Conservation (phyloP, 2,888 invertebrate species). For the Lymantria monacha region DNA sequence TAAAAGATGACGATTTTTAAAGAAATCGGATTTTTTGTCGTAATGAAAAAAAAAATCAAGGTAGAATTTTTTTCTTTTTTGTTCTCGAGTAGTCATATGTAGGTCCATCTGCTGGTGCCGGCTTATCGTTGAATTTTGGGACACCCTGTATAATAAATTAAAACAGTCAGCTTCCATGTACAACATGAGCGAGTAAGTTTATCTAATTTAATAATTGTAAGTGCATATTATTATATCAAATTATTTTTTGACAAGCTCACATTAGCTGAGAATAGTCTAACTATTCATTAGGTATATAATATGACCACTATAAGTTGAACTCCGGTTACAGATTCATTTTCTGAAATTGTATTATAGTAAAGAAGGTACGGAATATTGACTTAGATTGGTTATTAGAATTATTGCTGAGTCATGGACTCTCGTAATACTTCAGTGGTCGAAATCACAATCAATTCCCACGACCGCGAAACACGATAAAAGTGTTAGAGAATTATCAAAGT, state of each 20-base stretch:
- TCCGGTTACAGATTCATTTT: conserved; percentile 6
- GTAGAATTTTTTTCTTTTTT: too few species aligned
- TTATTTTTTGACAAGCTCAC: conserved; percentile 79
- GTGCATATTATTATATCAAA: conserved; percentile 72
- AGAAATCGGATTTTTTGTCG: too few species aligned
- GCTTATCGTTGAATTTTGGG: too few species aligned
- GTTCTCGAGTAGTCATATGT: too few species aligned
- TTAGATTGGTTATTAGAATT: conserved; percentile 49
- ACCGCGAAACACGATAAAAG: conserved; percentile 27
- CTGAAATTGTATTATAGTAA: background rate
- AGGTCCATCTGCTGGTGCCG: too few species aligned
- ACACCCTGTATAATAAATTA: background rate
- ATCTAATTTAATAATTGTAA: conserved; percentile 76
- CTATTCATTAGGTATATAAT: conserved; percentile 61
- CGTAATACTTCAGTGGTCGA: conserved; percentile 56
- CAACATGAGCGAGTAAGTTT: background rate
- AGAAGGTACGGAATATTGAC: conserved; percentile 17
- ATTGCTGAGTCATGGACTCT: conserved; percentile 63
- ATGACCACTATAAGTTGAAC: conserved; percentile 44
- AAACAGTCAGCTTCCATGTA: background rate
- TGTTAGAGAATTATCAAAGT: background rate
- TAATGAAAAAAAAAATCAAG: too few species aligned
- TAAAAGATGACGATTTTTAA: too few species aligned
- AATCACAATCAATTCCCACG: conserved; percentile 63
- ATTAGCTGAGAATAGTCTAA: conserved; percentile 69